Conservation (phyloP, 2,113 vertebrate species). For the Sardina pilchardus region DNA sequence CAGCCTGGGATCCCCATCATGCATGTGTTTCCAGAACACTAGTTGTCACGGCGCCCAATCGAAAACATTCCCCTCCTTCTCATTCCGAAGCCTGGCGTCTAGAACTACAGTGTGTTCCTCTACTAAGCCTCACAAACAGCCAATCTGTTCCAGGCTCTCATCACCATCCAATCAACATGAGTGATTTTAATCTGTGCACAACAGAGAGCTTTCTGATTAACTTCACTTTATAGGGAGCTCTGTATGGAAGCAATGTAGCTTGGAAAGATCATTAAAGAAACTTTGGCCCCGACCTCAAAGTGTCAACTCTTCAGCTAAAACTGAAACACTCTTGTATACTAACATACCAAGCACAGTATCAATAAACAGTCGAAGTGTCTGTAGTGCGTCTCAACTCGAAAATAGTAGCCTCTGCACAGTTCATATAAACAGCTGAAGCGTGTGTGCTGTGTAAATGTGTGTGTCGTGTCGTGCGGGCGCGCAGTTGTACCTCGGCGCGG, state of each 20-base stretch:
- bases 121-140: not conserved
- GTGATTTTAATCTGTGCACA: no score
- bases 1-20: not conserved
- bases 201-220: no score
- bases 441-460: not conserved
- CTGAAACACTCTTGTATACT: no score
- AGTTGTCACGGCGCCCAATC: not conserved
- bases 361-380: no score
- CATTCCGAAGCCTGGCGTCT: not conserved
- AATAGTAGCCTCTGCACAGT: no score
- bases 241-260: not conserved
- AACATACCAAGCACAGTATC: no score
- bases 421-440: no score
- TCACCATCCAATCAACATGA: no score
- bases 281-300: no score
- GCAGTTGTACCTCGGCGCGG: slow-evolving; percentile 80
- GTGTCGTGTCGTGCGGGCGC: not conserved
- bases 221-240: not conserved
- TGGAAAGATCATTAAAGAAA: no score
- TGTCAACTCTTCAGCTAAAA: no score
- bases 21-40: not conserved
- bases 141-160: not conserved
- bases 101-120: not conserved
- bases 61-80: not conserved
- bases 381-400: no score